Evolutionary conservation across 2,888 invertebrate species (phyloP).

Genomic region (Pristionchus exspectatus): DNA sequence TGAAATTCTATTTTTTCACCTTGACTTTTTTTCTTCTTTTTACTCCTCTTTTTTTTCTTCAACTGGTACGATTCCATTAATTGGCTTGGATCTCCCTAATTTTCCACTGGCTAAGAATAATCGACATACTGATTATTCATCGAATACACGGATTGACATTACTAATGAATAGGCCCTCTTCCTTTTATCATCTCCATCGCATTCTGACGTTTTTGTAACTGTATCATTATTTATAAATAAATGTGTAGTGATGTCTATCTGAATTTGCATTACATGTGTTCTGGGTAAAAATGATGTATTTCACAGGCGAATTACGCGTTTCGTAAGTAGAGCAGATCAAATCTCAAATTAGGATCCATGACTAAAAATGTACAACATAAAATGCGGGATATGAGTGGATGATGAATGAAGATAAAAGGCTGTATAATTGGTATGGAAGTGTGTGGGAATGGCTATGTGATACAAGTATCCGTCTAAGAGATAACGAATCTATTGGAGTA

Average conservation of each 20-base stretch:
- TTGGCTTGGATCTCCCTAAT: not conserved
- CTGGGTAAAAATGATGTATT: not conserved
- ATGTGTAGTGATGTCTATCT: not conserved
- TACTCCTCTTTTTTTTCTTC: not conserved
- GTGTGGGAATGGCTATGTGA: not conserved
- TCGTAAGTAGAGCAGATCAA: conserved; percentile 32
- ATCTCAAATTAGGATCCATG: not conserved
- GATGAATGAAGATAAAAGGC: not conserved
- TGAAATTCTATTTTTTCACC: not conserved
- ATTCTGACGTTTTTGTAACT: not conserved
- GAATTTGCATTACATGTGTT: not conserved
- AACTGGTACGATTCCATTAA: conserved; percentile 29
- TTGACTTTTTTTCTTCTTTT: not conserved
- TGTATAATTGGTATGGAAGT: not conserved
- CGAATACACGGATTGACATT: conserved; percentile 32
- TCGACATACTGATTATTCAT: conserved; percentile 35
- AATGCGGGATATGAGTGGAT: conserved; percentile 4
- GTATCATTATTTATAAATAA: conserved; percentile 50
- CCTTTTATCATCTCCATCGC: conserved; percentile 3
- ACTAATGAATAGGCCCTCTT: conserved; percentile 9
- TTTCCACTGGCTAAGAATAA: conserved; percentile 22
- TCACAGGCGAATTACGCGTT: conserved; percentile 28
- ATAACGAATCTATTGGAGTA: not conserved
- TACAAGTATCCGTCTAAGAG: not conserved
- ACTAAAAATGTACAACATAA: conserved; percentile 16